Percentiles rank a stretch among this genome's conserved stretches.
phyloP scores from a whole-genome alignment of 2,888 invertebrate genomes.

The Thymelicus lineola region DNA sequence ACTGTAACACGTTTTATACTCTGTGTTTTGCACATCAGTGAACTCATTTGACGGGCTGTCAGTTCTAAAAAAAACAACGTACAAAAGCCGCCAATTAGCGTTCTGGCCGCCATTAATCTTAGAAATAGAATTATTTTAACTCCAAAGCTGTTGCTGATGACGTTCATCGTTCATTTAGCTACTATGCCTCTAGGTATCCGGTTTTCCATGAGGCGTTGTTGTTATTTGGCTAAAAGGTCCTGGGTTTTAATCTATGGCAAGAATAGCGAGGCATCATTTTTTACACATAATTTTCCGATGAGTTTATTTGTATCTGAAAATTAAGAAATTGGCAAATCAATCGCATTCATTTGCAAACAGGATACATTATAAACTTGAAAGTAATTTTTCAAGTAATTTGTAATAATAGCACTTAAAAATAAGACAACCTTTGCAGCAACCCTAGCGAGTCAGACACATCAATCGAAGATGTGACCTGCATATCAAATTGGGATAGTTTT shows the following conservation, averaged over 20 bases:
- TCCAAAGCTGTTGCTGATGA: conserved; percentile 22
- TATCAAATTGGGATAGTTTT: conserved; percentile 1
- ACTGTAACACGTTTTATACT: conserved; percentile 23
- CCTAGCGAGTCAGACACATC: conserved; percentile 17
- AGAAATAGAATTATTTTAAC: conserved; percentile 33
- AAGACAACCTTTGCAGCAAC: not conserved
- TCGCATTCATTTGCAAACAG: too few relatives aligned
- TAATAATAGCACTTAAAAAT: too few relatives aligned
- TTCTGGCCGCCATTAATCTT: conserved; percentile 32
- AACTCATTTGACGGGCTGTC: conserved; percentile 32
- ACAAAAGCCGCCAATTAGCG: conserved; percentile 35
- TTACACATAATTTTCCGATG: too few relatives aligned
- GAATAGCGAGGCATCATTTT: too few relatives aligned
- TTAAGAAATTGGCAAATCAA: too few relatives aligned
- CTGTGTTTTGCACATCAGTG: conserved; percentile 39
- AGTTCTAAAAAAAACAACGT: conserved; percentile 26
- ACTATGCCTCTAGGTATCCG: not conserved
- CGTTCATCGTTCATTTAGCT: conserved; percentile 18
- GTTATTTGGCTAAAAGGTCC: not conserved
- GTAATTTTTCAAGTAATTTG: too few relatives aligned
- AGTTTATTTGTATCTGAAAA: too few relatives aligned
- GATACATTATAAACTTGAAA: too few relatives aligned
- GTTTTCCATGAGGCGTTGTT: conserved; percentile 3
- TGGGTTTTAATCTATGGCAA: too few relatives aligned
- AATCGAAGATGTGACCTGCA: conserved; percentile 15